Conservation (phyloP, 2,113 vertebrate genomes). For the Dicerorhinus sumatrensis region DNA sequence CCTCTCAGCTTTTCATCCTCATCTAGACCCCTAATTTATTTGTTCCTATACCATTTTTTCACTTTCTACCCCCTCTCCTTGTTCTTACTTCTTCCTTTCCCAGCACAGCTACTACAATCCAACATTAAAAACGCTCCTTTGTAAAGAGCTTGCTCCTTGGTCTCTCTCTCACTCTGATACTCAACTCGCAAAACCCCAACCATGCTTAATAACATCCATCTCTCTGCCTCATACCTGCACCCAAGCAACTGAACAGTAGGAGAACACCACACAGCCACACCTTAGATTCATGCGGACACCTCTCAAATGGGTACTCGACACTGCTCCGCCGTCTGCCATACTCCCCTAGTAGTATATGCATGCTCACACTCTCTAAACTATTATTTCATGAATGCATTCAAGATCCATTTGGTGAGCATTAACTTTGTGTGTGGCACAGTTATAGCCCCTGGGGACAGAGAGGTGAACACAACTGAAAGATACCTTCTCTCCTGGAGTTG, state of each 20-base stretch:
- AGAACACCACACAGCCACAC: not conserved
- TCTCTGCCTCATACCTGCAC: not conserved
- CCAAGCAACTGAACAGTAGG: not conserved
- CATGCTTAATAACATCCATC: not conserved
- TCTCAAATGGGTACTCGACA: not conserved
- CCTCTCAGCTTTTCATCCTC: not conserved
- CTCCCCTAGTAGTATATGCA: not conserved
- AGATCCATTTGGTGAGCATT: constrained; percentile 21
- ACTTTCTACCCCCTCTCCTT: not conserved
- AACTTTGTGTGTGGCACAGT: constrained; percentile 1
- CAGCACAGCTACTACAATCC: not conserved
- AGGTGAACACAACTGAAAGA: not conserved
- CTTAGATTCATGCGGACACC: not conserved
- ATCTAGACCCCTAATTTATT: not conserved
- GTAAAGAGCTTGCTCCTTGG: not conserved
- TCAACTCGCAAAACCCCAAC: not conserved
- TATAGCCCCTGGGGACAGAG: not conserved
- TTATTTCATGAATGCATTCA: not conserved
- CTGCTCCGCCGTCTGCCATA: not conserved
- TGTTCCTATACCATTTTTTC: not conserved
- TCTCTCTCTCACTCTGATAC: not conserved
- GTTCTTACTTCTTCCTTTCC: not conserved
- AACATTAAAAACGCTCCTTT: not conserved
- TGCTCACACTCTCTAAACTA: not conserved
- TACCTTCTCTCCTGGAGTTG: not conserved